Evolutionary conservation across 1,140 invertebrate species (phyloP).

Genomic region (Brachionus paranguensis): DNA sequence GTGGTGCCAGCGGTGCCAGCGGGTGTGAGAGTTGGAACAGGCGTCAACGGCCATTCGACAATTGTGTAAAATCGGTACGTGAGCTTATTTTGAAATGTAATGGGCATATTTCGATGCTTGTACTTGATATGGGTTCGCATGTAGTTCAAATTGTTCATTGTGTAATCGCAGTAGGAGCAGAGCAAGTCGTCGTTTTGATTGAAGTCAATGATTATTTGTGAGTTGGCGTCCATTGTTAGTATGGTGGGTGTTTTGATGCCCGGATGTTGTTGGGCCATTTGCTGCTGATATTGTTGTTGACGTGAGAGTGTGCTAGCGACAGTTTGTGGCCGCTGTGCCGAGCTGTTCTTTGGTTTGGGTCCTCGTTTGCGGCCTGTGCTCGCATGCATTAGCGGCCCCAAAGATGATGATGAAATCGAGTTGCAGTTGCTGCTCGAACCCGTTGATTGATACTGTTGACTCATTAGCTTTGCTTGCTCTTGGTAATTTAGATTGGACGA

Average conservation of each 20-base stretch:
- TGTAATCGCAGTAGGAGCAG: slow-evolving; percentile 35
- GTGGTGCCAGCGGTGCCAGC: too few species aligned
- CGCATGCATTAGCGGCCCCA: neutral
- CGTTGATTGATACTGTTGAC: neutral
- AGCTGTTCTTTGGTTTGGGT: neutral
- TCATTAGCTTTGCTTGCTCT: neutral
- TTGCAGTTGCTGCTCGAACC: neutral
- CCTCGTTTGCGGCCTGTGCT: neutral
- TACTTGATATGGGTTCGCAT: slow-evolving; percentile 40
- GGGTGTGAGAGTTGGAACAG: slow-evolving; percentile 25
- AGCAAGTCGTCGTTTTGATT: slow-evolving; percentile 37
- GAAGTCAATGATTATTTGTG: slow-evolving; percentile 37
- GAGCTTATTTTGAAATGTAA: slow-evolving; percentile 31
- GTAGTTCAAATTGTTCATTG: slow-evolving; percentile 40
- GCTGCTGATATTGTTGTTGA: slow-evolving; percentile 17
- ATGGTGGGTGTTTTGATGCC: slow-evolving; percentile 36
- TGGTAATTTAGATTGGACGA: neutral
- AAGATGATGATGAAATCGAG: neutral
- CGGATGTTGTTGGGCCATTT: neutral
- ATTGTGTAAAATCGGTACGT: slow-evolving; percentile 32
- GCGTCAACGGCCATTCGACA: slow-evolving; percentile 31
- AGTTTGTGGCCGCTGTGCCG: neutral
- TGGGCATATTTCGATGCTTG: slow-evolving; percentile 37
- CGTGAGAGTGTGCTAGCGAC: neutral
- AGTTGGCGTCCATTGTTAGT: slow-evolving; percentile 34